These are phyloP conservation scores for Scyliorhinus canicula DNA, from an alignment of 2,797 vertebrate species.

Conservation along the genomic window DNA sequence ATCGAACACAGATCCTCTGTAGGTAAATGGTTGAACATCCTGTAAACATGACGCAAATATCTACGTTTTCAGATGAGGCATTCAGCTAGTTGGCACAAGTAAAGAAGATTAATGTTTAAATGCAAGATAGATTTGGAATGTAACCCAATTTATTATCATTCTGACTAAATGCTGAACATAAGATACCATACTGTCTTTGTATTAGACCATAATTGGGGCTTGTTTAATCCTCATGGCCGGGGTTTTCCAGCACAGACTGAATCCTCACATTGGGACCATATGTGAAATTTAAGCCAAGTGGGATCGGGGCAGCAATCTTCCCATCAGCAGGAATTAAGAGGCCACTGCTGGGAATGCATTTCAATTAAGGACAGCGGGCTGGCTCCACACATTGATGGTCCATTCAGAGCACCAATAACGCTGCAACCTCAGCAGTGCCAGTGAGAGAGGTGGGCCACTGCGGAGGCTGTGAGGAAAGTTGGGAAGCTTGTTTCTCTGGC, in stretches of 20 bases:
- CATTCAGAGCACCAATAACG: neutral
- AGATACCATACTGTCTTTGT: neutral
- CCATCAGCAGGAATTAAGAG: too few relatives aligned
- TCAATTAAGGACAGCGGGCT: neutral
- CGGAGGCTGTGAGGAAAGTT: neutral
- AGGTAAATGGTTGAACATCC: neutral
- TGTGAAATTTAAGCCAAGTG: neutral
- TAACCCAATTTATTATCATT: neutral
- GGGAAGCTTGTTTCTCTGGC: neutral
- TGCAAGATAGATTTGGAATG: neutral
- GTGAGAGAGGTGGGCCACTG: too few relatives aligned
- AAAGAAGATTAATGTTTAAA: neutral
- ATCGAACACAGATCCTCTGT: slow-evolving; percentile 2
- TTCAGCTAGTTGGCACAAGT: neutral
- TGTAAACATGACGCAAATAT: neutral
- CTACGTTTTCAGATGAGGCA: neutral
- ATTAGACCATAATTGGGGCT: neutral
- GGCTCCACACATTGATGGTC: neutral
- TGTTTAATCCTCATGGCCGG: neutral
- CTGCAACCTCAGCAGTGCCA: neutral
- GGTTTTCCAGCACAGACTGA: neutral
- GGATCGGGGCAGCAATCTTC: neutral
- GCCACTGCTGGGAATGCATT: neutral
- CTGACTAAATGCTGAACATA: neutral
- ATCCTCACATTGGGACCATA: neutral